Base-by-base conservation (phyloP, 2,888 invertebrate genomes). In the Drosophila barbarae region DNA sequence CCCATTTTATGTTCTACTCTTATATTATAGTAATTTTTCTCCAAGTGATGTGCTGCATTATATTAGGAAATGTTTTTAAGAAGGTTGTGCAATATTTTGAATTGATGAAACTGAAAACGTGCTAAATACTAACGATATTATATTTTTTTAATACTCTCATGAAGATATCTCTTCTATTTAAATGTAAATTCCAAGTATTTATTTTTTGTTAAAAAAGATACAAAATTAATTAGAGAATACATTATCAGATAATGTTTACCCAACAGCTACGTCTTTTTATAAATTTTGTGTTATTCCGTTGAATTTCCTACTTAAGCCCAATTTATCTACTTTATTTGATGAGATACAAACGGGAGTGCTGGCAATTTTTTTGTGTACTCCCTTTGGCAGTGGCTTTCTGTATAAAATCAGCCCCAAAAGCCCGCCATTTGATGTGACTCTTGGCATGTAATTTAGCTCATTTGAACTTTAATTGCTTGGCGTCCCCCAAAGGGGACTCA, bases 391-490 rank as follows among this genome's bases (percentile, higher is more conserved):
- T 34, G 35, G 21, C 0, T 32, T 51, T 63, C 21, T 26, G 18
- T 10, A 32, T 21, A 63, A 63, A 44, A 51, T 32, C 32, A 32
- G 44, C 32, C 63, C 63, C 38, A 34, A 26, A 60, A 58, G 46
- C 32, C 58, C 46, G 13, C 18, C 36, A 63, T 42, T 63, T 51
- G 63, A 52, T 63, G 51, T 36, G 42, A 36, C 50, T 51, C 36
- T 32, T 30, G 63, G 50, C 63, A 54, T 65, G 65, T 65, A 65
- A 65, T 65, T 65, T 65, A 47, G 66, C 64, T 34, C 64, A 65
- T 54, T 59, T 68, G 36, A 68, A 68, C 59, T 68, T 68, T 68
- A 68, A 68, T 68, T 68, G 67, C 67, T 67, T 56, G 63, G 63
- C 63, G 63, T 63, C 36, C 63, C 63, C 63, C 63, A 63, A 63